Evolutionary conservation across 1,140 invertebrate genomes (phyloP), one percentile per base, ranked within the genome.

Genomic region (Ruditapes philippinarum): DNA sequence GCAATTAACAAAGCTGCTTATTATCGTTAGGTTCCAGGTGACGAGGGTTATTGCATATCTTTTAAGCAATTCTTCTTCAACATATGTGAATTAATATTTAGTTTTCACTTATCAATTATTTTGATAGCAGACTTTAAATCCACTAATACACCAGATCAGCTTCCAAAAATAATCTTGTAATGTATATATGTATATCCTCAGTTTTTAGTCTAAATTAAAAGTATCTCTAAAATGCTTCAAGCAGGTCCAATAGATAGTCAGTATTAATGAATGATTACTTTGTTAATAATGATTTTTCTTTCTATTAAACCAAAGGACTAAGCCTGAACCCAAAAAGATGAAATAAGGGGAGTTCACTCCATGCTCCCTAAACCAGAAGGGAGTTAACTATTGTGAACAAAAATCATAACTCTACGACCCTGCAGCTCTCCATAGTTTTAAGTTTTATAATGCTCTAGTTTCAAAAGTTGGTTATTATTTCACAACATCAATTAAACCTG

Each of bases 401-500:
- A 31, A 25, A 54, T n/a, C 42, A 51, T 40, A 73, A 51, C n/a
- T 78, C 7, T 54, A 51, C 33, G 74, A 78, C 74, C 45, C 74
- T 78, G 74, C 74, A 78, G 74, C 74, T 78, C 45, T 51, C 45
- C 74, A 51, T 40, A 22, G 31, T 33, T 49, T 9, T 78, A 45
- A 74, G 19, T 11, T 28, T 49, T 54, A 33, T 28, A 22, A n/a
- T 70, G 36, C 28, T 36, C 4, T 31, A 14, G 36, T 78, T 57
- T 45, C 36, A 31, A 9, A 51, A 7, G 25, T 49, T 49, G 25
- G 74, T 74, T 78, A 78, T 78, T 54, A 78, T 78, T 38, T 38
- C 45, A 78, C 74, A 78, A 78, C 74, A 78, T 78, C 74, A 51
- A 78, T 51, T 49, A 31, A 54, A 78, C 38, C 74, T 22, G 45